Evolutionary conservation across 2,888 invertebrate genomes (phyloP), one percentile per base, ranked within the genome.

Genomic region (Seira ritae): DNA sequence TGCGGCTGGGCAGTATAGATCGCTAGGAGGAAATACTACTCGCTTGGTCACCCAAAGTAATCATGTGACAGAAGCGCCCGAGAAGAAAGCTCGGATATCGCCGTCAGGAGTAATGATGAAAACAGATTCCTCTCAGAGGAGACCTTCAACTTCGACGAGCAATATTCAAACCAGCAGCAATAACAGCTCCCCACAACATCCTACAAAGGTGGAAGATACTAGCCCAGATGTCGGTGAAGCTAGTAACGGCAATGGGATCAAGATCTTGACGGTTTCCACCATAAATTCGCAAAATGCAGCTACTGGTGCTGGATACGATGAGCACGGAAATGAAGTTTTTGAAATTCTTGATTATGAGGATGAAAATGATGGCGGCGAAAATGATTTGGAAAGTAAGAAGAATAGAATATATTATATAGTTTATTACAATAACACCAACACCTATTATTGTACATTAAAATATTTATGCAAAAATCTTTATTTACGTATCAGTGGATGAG

Each of bases 291-390:
- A 31, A 4, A 17, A 42, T 22, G 1, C 70, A 3, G 68, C 70
- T 19, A 65, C 70, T 22, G 6, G 55, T 10, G 68, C 70, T 19
- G 70, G 50, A 0, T 80, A 75, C 62, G 80, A 80, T 10, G n/a
- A 22, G 24, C 75, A 80, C 1, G 70, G 68, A 2, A 80, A 75
- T 66, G 80, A 80, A 15, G 70, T 80, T 12, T 69, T 74, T 20
- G 80, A 80, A 80, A 74, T 80, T 50, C 55, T 80, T 42, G 80
- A 80, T 50, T 80, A 80, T 17, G 80, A 80, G n/a, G 80, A 74
- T 10, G 80, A 80, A 6, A 60, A 60, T 42, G 42, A 80, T 17
- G 80, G 74, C n/a, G 80, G 60, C 3, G 80, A 80, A 6, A 60
- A 60, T 42, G 80, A 80, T 31, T 37, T 75, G 42, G 74, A 80